Percentiles rank a stretch among this genome's conserved stretches.
Conservation (phyloP, 2,113 vertebrate genomes). For the Protobothrops mucrosquamatus region DNA sequence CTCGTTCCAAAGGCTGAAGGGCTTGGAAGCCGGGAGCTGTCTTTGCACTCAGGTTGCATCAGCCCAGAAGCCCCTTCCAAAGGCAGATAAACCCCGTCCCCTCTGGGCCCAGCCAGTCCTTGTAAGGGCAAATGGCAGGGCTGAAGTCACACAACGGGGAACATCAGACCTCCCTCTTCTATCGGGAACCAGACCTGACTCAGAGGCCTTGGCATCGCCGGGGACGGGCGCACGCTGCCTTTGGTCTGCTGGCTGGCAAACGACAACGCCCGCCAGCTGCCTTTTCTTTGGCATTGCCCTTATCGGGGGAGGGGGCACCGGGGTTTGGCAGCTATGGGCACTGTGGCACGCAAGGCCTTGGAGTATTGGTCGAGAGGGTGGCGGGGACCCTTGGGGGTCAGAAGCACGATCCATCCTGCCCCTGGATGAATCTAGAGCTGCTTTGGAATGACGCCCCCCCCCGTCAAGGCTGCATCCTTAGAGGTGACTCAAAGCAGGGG, state of each 20-base stretch:
- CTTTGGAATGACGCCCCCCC: no score
- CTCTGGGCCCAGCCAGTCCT: conserved; percentile 3
- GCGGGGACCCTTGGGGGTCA: no score
- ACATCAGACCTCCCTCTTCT: neutral
- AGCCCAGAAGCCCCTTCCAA: neutral
- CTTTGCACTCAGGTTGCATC: neutral
- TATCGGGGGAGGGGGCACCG: neutral
- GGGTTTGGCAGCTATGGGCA: neutral
- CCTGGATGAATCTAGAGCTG: no score
- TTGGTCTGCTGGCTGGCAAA: neutral
- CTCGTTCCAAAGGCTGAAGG: neutral
- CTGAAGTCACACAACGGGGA: neutral
- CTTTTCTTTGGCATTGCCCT: neutral
- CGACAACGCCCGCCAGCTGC: neutral
- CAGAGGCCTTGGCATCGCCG: neutral
- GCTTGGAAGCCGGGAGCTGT: neutral
- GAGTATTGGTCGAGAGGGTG: neutral
- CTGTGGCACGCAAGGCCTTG: neutral
- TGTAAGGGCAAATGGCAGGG: conserved; percentile 55
- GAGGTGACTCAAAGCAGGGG: no score
- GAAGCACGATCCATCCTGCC: no score
- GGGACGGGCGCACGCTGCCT: neutral
- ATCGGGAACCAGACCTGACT: conserved; percentile 13
- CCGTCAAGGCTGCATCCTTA: no score
- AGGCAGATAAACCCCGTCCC: conserved; percentile 21